Base-by-base conservation (phyloP, 2,888 invertebrate species). In the Chrysotoxum bicinctum region DNA sequence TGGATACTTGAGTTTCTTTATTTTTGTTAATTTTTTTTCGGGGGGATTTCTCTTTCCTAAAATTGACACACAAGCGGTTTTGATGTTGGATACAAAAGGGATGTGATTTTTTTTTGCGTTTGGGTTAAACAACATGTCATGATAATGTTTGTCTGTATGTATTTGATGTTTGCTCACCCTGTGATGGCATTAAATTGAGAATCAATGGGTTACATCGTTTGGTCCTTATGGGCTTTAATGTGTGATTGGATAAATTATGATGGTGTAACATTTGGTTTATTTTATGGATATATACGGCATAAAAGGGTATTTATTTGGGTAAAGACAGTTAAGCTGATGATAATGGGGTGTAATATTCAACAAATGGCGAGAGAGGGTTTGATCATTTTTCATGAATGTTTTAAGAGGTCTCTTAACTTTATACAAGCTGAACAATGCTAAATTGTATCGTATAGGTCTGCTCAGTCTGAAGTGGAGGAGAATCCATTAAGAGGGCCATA, bases 231-330 rank as follows among this genome's bases (percentile, higher is more conserved):
- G 32, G 23, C 35, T 35, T 66, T 66, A 50, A 50, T 66, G 66
- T 66, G n/a, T 66, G 66, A 66, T 66, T 66, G 66, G 66, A 66
- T 66, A 50, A 66, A 35, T 66, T 32, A 66, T 66, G 64, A 48
- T 48, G 32, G 45, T 58, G 64, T 26, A 66, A 66, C 45, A 66
- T 66, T 66, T 48, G 66, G 45, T 58, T 58, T 32, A 32, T 21
- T 66, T 66, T 66, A 50, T 43, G 43, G 43, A 43, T 43, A 43
- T 40, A 40, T 40, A 9, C 8, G 37, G 23, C 19, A 56, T 35
- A 58, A 58, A 56, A 58, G 45, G 64, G 64, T 48, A 64, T 45
- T 45, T 62, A 14, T 60, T 23, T 60, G 37, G 37, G 58, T 40
- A 40, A 60, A 40, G 45, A 32, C 30, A 26, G 64, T 64, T 64